Base-by-base conservation (phyloP, 2,888 invertebrate species). In the Alentia gelatinosa region DNA sequence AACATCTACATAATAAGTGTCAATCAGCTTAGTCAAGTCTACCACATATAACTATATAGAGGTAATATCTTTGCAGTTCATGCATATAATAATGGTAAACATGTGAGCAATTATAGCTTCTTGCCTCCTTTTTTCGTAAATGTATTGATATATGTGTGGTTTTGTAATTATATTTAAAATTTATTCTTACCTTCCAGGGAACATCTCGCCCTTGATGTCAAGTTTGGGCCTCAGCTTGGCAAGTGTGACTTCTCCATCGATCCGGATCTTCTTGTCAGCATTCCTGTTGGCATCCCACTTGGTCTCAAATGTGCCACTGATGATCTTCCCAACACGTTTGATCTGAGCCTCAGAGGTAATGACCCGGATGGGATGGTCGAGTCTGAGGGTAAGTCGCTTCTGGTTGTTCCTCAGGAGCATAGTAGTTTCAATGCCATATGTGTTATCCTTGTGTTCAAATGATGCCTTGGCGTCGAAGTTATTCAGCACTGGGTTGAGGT, bases 401-500 rank as follows among this genome's bases (percentile, higher is more conserved):
- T 89, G 90, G 79, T 83, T 89, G 56, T 50, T 89, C 23, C 75
- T 63, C 39, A 90, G 84, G 47, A 83, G 42, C 91, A 79, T 89
- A 63, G 79, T 92, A 30, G 86, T 79, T 19, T 89, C 92, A 15
- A 79, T 86, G 33, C 84, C 30, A 63, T 91, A 92, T 23, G 42
- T 42, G 19, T 23, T 19, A 30, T 84, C 86, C 35, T 39, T 91
- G 42, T 91, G 68, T 12, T 91, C 33, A 7, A 86, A 1, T 26
- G 86, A 86, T 26, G 90, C 92, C 23, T 68, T 40, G 4, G 90
- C 91, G n/a, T 88, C 40, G 37, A 93, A 39, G 86, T 92, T 90
- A n/a, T 68, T 86, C 5, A 91, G 63, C 83, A 89, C 92, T 15
- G 92, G 93, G n/a, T 92, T 93, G 26, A 93, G 79, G 75, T 91